Percentiles rank a stretch among this genome's conserved stretches.
Evolutionary conservation across 2,113 vertebrate species (phyloP).

Genomic region (Corythornis cristatus): DNA sequence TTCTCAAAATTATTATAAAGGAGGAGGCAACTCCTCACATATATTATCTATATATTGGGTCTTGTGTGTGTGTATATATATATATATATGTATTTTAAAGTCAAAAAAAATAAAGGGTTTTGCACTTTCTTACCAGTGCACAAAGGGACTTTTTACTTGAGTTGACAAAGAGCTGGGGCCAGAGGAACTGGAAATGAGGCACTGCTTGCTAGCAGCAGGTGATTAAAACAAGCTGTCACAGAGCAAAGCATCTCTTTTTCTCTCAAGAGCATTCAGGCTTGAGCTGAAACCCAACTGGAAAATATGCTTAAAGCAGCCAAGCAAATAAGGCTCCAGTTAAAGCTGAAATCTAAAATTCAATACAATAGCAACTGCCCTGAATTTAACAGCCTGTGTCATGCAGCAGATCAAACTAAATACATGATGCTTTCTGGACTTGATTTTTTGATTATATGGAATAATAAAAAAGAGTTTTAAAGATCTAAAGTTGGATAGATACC

Average conservation of each 20-base stretch:
- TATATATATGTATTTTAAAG: too few relatives aligned
- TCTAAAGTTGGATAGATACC: neutral
- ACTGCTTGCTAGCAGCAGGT: neutral
- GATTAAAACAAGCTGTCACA: neutral
- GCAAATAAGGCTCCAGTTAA: neutral
- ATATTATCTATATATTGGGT: too few relatives aligned
- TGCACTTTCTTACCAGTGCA: neutral
- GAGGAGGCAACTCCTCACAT: neutral
- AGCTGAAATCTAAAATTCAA: neutral
- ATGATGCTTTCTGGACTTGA: neutral
- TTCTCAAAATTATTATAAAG: neutral
- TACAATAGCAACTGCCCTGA: neutral
- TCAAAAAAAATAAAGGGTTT: neutral
- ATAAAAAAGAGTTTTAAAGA: neutral
- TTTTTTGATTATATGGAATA: neutral
- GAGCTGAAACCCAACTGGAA: neutral
- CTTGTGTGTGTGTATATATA: too few relatives aligned
- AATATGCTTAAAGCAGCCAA: neutral
- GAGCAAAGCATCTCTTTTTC: neutral
- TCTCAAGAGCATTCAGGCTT: neutral
- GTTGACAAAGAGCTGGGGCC: neutral
- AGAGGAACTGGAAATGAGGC: neutral
- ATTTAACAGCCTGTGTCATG: neutral
- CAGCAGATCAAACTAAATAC: neutral
- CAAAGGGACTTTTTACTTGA: neutral